Percentiles rank a stretch among this genome's conserved stretches.
These are phyloP conservation scores for Malurus cyaneus DNA, from an alignment of 2,113 vertebrate genomes.

Conservation along the genomic window DNA sequence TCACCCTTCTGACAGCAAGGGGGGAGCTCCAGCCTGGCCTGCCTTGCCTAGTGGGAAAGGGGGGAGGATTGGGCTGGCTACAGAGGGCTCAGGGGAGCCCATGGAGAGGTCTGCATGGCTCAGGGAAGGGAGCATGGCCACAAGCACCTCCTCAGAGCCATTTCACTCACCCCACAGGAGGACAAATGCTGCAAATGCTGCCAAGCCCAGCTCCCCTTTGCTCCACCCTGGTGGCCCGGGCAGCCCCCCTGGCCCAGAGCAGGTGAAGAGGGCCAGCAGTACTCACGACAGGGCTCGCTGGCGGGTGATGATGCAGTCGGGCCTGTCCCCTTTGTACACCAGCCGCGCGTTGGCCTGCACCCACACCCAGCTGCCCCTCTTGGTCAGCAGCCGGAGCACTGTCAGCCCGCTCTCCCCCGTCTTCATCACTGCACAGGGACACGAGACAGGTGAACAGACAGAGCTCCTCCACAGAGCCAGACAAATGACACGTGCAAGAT, in stretches of 20 bases:
- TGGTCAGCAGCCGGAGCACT: slow-evolving; percentile 80
- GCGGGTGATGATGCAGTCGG: slow-evolving; percentile 77
- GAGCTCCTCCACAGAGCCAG: rapidly evolving
- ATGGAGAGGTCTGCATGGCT: not conserved
- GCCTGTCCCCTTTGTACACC: slow-evolving; percentile 76
- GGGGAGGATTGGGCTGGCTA: not conserved
- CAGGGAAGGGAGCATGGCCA: not conserved
- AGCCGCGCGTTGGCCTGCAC: slow-evolving; percentile 80
- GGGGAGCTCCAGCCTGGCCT: not conserved
- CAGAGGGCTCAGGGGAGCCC: not conserved
- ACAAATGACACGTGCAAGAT: rapidly evolving
- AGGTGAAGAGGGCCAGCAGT: not conserved
- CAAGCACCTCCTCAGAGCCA: not conserved
- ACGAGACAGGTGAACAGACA: not conserved
- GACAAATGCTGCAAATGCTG: not conserved
- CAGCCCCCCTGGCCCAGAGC: rapidly evolving
- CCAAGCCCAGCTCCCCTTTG: not conserved
- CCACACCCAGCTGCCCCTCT: slow-evolving; percentile 79
- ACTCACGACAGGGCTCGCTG: slow-evolving; percentile 81
- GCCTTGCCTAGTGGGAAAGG: not conserved
- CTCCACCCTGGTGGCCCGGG: rapidly evolving
- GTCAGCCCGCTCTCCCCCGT: slow-evolving; percentile 78
- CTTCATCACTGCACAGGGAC: slow-evolving; percentile 77
- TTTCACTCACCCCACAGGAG: not conserved
- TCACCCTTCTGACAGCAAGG: not conserved